Percentiles rank a stretch among this genome's conserved stretches.
Conservation (phyloP, 2,797 vertebrate genomes). For the Columba guinea region DNA sequence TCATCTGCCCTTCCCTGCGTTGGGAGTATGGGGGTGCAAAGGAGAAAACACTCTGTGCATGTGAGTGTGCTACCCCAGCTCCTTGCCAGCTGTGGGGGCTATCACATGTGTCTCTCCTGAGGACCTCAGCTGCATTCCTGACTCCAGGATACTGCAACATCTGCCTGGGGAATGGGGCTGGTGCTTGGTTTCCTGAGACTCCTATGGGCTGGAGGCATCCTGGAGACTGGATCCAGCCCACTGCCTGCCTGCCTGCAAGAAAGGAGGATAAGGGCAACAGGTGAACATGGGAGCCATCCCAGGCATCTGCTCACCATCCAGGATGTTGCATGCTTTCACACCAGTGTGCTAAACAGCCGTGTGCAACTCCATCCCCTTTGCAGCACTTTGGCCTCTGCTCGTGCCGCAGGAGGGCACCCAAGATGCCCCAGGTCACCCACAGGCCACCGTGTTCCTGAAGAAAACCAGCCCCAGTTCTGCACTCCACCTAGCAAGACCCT, state of each 20-base stretch:
- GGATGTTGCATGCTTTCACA: neutral
- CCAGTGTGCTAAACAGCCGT: neutral
- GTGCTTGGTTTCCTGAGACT: neutral
- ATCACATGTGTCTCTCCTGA: neutral
- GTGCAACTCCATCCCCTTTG: neutral
- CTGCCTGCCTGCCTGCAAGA: neutral
- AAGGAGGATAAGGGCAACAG: neutral
- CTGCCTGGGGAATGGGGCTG: neutral
- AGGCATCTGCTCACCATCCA: neutral
- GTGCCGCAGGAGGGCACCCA: neutral
- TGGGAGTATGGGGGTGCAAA: neutral
- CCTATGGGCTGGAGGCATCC: neutral
- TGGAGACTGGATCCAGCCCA: neutral
- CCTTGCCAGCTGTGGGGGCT: neutral
- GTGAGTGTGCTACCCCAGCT: neutral
- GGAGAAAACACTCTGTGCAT: neutral
- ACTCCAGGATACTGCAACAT: neutral
- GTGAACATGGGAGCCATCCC: neutral
- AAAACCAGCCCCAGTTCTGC: neutral
- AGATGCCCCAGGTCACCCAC: neutral
- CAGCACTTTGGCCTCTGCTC: neutral
- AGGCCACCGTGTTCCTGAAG: neutral
- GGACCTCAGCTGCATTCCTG: neutral
- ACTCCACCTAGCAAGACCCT: neutral
- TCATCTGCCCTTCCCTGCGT: neutral